phyloP scores from a whole-genome alignment of 2,888 invertebrate genomes.

The Pseudoips prasinana region DNA sequence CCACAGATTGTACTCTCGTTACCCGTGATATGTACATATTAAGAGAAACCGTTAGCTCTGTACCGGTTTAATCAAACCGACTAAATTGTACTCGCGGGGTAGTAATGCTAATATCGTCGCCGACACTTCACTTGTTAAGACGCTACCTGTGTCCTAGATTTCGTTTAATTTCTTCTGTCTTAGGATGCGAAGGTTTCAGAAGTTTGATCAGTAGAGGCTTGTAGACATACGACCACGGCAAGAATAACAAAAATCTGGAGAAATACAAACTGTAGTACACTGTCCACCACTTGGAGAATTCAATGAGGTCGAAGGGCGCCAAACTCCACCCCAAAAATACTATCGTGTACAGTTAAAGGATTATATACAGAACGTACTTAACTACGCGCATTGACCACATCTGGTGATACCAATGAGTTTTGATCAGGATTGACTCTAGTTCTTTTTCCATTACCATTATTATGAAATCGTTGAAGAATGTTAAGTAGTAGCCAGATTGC shows the following conservation, averaged over 20 bases:
- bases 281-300: constrained; percentile 85
- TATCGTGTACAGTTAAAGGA: constrained; percentile 88
- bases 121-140: too few species aligned
- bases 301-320: constrained; percentile 87
- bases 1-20: too few species aligned
- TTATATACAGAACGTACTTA: constrained; percentile 74
- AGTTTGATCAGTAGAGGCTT: too few species aligned
- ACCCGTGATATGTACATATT: too few species aligned
- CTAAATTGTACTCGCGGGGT: too few species aligned
- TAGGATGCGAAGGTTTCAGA: too few species aligned
- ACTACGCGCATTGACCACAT: constrained; percentile 61
- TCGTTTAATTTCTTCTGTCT: too few species aligned
- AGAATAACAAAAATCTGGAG: constrained; percentile 85
- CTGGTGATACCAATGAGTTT: constrained; percentile 69
- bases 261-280: constrained; percentile 85
- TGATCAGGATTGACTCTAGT: constrained; percentile 79
- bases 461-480: constrained; percentile 95
- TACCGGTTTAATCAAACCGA: too few species aligned
- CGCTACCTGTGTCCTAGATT: too few species aligned
- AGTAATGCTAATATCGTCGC: too few species aligned
- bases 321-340: constrained; percentile 93
- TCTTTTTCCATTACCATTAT: constrained; percentile 93
- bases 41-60: too few species aligned
- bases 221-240: constrained; percentile 84
- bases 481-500: constrained; percentile 95